Evolutionary conservation across 2,113 vertebrate species (phyloP).

Genomic region (Herpailurus yagouaroundi): DNA sequence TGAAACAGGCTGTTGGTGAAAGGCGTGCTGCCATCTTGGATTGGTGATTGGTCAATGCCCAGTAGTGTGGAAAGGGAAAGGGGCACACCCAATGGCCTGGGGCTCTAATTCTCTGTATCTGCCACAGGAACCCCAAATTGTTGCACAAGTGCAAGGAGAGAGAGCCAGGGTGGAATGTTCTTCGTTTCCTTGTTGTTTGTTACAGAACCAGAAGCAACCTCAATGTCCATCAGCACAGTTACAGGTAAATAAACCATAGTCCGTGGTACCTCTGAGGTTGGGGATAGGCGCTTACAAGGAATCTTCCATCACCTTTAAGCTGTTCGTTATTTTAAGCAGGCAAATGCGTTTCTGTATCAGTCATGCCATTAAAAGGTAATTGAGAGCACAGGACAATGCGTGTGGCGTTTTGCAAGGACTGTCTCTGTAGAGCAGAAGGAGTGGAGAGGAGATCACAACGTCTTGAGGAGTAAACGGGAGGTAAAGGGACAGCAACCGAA

Average conservation of each 20-base stretch:
- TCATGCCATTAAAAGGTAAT: neutral
- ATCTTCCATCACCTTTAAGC: neutral
- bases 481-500: neutral
- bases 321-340: neutral
- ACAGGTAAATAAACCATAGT: neutral
- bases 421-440: neutral
- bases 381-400: neutral
- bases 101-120: neutral
- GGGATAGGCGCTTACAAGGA: neutral
- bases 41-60: accelerated
- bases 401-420: neutral
- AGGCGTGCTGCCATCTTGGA: accelerated
- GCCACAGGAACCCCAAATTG: neutral
- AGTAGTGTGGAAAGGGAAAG: neutral
- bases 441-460: neutral
- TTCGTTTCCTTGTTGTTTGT: neutral
- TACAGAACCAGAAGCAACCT: neutral
- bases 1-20: accelerated
- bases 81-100: accelerated
- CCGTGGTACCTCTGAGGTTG: neutral
- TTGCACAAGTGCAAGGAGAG: neutral
- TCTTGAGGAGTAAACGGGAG: neutral
- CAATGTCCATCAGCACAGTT: accelerated
- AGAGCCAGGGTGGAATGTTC: accelerated
- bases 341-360: neutral